Percentiles rank a stretch among this genome's conserved stretches.
phyloP scores from a whole-genome alignment of 2,113 vertebrate species.

The Melanerpes aurifrons region DNA sequence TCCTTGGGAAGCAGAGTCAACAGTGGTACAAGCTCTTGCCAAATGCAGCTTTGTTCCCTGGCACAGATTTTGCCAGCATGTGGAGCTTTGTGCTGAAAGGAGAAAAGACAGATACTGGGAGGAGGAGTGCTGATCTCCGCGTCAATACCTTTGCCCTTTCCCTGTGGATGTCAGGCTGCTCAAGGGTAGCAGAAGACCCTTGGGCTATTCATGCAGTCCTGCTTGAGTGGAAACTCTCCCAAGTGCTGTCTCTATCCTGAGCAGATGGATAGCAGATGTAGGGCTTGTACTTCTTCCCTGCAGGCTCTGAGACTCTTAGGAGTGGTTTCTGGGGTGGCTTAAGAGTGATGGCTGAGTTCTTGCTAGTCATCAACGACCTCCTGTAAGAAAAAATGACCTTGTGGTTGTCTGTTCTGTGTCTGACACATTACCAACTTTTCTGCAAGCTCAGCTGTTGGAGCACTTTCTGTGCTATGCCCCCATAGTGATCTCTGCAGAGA shows the following conservation, averaged over 20 bases:
- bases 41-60: rapidly evolving
- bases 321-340: neutral
- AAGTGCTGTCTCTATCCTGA: rapidly evolving
- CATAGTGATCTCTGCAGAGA: neutral
- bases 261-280: rapidly evolving
- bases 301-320: rapidly evolving
- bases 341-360: neutral
- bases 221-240: rapidly evolving
- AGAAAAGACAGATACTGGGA: neutral
- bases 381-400: neutral
- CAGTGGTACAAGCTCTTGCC: neutral
- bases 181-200: neutral
- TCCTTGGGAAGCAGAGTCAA: rapidly evolving
- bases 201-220: neutral
- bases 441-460: neutral
- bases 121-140: neutral
- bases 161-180: neutral
- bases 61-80: rapidly evolving
- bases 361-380: neutral
- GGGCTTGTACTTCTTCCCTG: neutral
- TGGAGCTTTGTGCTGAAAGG: neutral
- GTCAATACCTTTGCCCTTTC: neutral
- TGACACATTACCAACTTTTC: neutral
- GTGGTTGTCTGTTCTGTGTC: neutral
- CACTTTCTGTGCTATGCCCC: neutral